phyloP scores from a whole-genome alignment of 1,140 invertebrate genomes.

The Popillia japonica region DNA sequence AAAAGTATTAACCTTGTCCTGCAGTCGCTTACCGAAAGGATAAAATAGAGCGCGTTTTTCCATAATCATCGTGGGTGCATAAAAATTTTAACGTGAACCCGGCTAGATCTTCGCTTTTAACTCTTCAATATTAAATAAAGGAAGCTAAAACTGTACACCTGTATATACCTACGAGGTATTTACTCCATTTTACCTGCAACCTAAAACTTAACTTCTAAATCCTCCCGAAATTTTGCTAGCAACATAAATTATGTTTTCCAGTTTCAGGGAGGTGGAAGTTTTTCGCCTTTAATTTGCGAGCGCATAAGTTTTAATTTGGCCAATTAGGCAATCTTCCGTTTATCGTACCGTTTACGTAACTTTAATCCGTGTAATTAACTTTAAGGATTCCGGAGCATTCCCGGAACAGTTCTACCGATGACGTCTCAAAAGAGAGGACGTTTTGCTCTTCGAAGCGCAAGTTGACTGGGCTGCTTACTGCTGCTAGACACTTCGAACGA shows the following conservation, averaged over 20 bases:
- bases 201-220: no score
- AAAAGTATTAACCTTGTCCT: no score
- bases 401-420: constrained; percentile 24
- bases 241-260: constrained; percentile 19
- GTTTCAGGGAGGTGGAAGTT: constrained; percentile 21
- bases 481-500: neutral
- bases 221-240: neutral
- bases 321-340: constrained; percentile 29
- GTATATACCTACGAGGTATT: no score
- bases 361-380: constrained; percentile 34
- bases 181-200: no score
- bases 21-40: no score
- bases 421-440: constrained; percentile 4
- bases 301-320: constrained; percentile 35
- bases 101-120: no score
- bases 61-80: no score
- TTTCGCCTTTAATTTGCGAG: constrained; percentile 27
- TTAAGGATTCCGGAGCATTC: constrained; percentile 22
- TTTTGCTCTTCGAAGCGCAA: neutral
- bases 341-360: constrained; percentile 34
- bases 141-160: no score
- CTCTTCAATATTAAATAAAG: no score
- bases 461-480: neutral
- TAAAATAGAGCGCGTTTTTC: no score
- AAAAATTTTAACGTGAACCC: no score